phyloP scores from a whole-genome alignment of 1,140 invertebrate species.

The Zelostemma sp. region DNA sequence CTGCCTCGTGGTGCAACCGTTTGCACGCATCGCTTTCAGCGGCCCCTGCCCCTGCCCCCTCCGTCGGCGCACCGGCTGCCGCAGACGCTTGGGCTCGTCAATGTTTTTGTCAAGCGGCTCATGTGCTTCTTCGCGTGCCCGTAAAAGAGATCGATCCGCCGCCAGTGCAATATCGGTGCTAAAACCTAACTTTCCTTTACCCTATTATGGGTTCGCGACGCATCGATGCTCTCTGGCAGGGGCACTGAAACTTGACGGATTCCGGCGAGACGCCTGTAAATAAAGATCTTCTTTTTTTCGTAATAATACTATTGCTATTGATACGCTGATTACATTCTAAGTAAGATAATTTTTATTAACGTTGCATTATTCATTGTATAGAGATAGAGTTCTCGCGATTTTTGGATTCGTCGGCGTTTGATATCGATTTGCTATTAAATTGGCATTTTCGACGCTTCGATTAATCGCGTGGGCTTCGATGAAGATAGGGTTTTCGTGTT shows the following conservation, averaged over 20 bases:
- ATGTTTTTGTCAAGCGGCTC: slow-evolving; percentile 58
- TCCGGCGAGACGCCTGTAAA: background rate
- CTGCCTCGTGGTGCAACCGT: slow-evolving; percentile 49
- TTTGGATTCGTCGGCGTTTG: too few relatives aligned
- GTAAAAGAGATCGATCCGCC: background rate
- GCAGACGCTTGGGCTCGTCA: slow-evolving; percentile 53
- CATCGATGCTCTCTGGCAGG: slow-evolving; percentile 14
- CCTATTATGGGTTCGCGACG: slow-evolving; percentile 10
- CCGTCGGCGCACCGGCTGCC: slow-evolving; percentile 38
- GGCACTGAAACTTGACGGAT: background rate
- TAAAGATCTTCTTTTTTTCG: background rate
- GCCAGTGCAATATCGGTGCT: slow-evolving; percentile 38
- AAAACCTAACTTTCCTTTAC: slow-evolving; percentile 12
- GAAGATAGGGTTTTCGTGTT: slow-evolving; percentile 3
- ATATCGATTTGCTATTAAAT: too few relatives aligned
- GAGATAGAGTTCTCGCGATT: slow-evolving; percentile 35
- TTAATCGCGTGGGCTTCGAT: too few relatives aligned
- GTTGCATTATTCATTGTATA: slow-evolving; percentile 60
- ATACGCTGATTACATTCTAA: slow-evolving; percentile 47
- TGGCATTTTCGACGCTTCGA: too few relatives aligned
- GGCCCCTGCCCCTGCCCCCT: slow-evolving; percentile 30
- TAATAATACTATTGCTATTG: slow-evolving; percentile 23
- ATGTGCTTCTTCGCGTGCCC: slow-evolving; percentile 58
- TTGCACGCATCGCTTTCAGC: slow-evolving; percentile 53
- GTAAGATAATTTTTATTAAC: slow-evolving; percentile 52